phyloP scores from a whole-genome alignment of 1,140 invertebrate genomes.

The Gerris buenoi region DNA sequence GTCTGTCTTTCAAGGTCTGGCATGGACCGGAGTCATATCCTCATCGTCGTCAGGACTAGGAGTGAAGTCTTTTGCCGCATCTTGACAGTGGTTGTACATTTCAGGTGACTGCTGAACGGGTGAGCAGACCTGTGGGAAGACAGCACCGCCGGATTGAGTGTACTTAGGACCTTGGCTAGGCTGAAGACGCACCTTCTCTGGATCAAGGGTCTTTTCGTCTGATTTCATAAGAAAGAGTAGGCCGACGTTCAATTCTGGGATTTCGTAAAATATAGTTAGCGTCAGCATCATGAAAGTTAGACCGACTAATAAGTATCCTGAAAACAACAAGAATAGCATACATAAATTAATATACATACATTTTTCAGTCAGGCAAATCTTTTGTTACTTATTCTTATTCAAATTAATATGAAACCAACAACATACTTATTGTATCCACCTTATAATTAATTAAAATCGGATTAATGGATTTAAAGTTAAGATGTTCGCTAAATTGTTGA shows the following conservation, averaged over 20 bases:
- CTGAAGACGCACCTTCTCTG: constrained; percentile 36
- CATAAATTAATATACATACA: too few relatives aligned
- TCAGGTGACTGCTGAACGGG: constrained; percentile 27
- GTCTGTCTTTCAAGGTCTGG: too few relatives aligned
- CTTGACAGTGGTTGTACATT: constrained; percentile 28
- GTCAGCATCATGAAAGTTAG: constrained; percentile 70
- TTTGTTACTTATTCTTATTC: too few relatives aligned
- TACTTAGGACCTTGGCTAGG: background rate
- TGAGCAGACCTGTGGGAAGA: background rate
- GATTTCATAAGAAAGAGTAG: constrained; percentile 54
- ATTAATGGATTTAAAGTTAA: too few relatives aligned
- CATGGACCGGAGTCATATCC: constrained; percentile 41
- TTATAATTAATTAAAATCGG: too few relatives aligned
- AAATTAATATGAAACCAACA: too few relatives aligned
- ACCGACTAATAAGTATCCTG: constrained; percentile 61
- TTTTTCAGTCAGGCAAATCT: too few relatives aligned
- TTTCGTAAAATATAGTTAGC: constrained; percentile 68
- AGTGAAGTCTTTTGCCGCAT: constrained; percentile 39
- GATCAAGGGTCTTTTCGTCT: constrained; percentile 38
- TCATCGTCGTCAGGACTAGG: constrained; percentile 39
- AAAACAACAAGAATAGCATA: too few relatives aligned
- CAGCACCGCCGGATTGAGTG: background rate
- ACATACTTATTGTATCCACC: too few relatives aligned
- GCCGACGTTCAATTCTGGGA: constrained; percentile 69
- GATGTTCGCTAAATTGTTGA: too few relatives aligned